Conservation (phyloP, 2,113 vertebrate genomes). For the Osmerus eperlanus region DNA sequence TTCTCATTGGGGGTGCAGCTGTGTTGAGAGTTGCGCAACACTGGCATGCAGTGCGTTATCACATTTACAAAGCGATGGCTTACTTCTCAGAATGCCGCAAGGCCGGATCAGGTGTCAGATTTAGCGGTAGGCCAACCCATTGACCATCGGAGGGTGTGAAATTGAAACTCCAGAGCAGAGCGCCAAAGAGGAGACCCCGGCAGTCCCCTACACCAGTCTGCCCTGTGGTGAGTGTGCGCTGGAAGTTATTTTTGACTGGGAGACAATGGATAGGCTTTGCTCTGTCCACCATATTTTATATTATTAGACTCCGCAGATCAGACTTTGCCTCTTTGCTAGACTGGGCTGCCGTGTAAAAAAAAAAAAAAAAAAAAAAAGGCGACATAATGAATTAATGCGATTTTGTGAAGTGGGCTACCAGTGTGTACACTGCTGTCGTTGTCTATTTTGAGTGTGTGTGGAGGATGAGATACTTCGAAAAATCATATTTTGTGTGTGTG, state of each 20-base stretch:
- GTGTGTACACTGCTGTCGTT: too few species aligned
- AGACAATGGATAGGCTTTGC: constrained; percentile 30
- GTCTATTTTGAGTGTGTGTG: too few species aligned
- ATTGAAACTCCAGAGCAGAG: constrained; percentile 40
- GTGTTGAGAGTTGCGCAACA: constrained; percentile 19
- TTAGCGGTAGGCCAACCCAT: constrained; percentile 45
- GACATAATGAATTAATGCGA: too few species aligned
- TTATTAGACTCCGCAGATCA: too few species aligned
- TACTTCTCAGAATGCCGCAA: constrained; percentile 42
- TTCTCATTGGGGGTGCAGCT: too few species aligned
- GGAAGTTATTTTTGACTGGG: constrained; percentile 15
- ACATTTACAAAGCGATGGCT: constrained; percentile 35
- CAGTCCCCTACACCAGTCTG: too few species aligned
- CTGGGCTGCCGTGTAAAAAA: too few species aligned
- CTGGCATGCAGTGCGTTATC: constrained; percentile 16
- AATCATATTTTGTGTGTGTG: background rate
- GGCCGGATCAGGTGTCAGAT: constrained; percentile 55
- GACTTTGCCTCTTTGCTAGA: too few species aligned
- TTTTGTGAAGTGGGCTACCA: too few species aligned
- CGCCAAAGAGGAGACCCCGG: background rate
- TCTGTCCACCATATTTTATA: too few species aligned
- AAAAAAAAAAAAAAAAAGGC: too few species aligned
- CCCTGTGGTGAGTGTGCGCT: too few species aligned
- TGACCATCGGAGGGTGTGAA: constrained; percentile 58
- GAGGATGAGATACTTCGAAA: background rate